A percentile compares a stretch with the other conserved stretches of the same genome.
phyloP scores from a whole-genome alignment of 2,797 vertebrate genomes.

The Ptychobarbus kaznakovi region DNA sequence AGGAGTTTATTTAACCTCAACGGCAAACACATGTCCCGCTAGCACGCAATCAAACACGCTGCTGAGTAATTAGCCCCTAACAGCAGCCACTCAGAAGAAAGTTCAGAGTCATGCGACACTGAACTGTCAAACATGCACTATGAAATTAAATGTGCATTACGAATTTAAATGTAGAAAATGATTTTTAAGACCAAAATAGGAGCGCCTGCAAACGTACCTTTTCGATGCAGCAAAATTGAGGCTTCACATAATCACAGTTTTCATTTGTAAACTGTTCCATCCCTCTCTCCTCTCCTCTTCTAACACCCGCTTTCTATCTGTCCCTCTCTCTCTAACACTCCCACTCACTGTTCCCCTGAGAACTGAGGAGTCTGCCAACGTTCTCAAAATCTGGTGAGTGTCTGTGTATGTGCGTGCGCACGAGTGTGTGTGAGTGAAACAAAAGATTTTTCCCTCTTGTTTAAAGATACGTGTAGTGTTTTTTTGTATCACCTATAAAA shows the following conservation, averaged over 20 bases:
- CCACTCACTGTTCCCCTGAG: conserved; percentile 62
- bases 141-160: background rate
- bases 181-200: background rate
- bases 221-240: conserved; percentile 45
- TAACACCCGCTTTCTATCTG: conserved; percentile 52
- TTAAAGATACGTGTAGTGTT: background rate
- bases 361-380: conserved; percentile 54
- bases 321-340: conserved; percentile 53
- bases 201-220: background rate
- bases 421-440: background rate
- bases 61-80: conserved; percentile 70
- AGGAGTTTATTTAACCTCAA: conserved; percentile 74
- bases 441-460: conserved; percentile 19
- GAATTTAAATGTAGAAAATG: background rate
- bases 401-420: conserved; percentile 15
- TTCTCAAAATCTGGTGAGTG: conserved; percentile 56
- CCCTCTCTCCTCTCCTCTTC: conserved; percentile 59
- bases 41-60: conserved; percentile 66
- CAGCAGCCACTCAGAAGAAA: conserved; percentile 52
- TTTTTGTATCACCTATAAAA: background rate
- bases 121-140: background rate
- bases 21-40: conserved; percentile 68
- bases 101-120: conserved; percentile 1
- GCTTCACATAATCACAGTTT: conserved; percentile 44
- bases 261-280: conserved; percentile 53